Conservation (phyloP, 2,113 vertebrate species). For the Phocoena phocoena region DNA sequence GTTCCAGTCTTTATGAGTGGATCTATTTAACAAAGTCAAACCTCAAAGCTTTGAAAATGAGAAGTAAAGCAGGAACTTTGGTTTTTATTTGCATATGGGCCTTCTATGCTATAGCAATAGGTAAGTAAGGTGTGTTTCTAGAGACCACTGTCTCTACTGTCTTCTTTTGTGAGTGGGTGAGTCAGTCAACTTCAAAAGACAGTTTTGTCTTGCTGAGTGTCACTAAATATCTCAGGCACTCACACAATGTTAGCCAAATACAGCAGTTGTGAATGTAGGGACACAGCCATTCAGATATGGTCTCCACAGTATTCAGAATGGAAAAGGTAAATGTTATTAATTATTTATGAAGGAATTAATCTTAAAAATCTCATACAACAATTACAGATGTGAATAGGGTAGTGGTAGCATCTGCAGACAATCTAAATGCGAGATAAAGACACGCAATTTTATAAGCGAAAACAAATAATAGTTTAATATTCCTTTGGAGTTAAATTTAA, state of each 20-base stretch:
- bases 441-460: neutral
- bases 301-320: neutral
- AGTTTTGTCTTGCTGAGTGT: neutral
- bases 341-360: constrained; percentile 28
- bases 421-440: neutral
- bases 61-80: constrained; percentile 23
- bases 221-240: neutral
- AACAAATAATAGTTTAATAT: constrained; percentile 31
- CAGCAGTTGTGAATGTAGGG: neutral
- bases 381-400: neutral
- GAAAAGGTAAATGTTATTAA: constrained; percentile 25
- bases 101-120: neutral
- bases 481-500: constrained; percentile 49
- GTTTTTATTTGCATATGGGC: constrained; percentile 15
- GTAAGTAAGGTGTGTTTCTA: neutral
- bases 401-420: neutral
- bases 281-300: neutral
- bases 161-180: neutral
- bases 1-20: neutral
- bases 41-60: constrained; percentile 49
- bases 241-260: neutral
- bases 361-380: constrained; percentile 36
- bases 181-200: constrained; percentile 18
- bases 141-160: neutral
- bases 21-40: constrained; percentile 40